These are phyloP conservation scores for Protonemura montana DNA, from an alignment of 2,888 invertebrate species.

Conservation along the genomic window DNA sequence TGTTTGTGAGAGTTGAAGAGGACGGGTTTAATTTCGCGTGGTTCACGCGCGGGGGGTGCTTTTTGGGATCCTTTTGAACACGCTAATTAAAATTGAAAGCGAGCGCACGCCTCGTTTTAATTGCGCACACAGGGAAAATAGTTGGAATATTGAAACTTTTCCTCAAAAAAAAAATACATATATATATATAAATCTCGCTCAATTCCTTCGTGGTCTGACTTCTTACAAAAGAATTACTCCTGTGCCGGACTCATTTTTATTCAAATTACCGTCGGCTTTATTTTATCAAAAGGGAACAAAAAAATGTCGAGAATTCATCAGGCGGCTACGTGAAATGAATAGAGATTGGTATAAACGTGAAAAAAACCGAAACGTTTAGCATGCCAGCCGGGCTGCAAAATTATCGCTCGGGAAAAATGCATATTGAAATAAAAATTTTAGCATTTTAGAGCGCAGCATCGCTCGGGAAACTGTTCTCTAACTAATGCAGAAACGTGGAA, in stretches of 20 bases:
- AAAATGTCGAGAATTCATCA: not conserved
- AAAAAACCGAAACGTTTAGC: not conserved
- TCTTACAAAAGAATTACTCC: not conserved
- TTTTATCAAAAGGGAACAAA: not conserved
- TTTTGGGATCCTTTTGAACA: not conserved
- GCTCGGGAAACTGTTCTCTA: not conserved
- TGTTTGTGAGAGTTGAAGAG: not conserved
- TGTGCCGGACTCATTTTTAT: not conserved
- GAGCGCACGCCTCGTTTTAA: not conserved
- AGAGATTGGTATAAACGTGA: not conserved
- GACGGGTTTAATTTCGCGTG: not conserved
- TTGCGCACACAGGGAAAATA: not conserved
- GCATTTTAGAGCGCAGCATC: not conserved
- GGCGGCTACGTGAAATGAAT: not conserved
- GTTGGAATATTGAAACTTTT: slow-evolving; percentile 7
- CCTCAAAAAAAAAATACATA: not conserved
- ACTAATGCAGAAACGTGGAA: not conserved
- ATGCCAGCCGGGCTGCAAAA: not conserved
- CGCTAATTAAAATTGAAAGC: not conserved
- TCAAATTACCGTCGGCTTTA: not conserved
- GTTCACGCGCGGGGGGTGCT: not conserved
- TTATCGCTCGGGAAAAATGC: not conserved
- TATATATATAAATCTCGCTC: not conserved
- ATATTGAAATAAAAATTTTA: not conserved
- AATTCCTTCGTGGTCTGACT: not conserved